Evolutionary conservation across 2,888 invertebrate genomes (phyloP).

Genomic region (Lasioglossum morio): DNA sequence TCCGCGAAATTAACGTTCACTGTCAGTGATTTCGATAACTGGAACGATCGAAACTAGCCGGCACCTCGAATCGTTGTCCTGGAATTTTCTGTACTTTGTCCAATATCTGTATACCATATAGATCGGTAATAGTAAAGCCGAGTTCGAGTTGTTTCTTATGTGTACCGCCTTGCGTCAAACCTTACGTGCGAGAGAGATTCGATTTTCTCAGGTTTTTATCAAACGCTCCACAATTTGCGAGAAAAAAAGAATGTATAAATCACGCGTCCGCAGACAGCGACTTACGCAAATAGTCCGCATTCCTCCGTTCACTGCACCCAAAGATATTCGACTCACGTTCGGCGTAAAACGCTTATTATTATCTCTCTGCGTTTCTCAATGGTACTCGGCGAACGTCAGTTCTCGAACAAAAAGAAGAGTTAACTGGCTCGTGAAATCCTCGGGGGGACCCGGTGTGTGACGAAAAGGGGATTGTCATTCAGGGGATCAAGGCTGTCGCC

Average conservation of each 20-base stretch:
- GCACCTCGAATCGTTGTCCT: no score
- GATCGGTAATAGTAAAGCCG: no score
- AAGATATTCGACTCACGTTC: not conserved
- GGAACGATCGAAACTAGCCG: not conserved
- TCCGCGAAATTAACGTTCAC: slow-evolving; percentile 31
- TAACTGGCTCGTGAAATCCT: not conserved
- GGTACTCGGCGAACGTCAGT: not conserved
- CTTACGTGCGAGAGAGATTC: not conserved
- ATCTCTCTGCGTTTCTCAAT: not conserved
- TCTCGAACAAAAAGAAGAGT: not conserved
- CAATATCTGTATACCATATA: not conserved
- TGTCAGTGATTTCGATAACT: slow-evolving; percentile 10
- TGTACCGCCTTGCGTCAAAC: no score
- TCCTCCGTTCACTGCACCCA: not conserved
- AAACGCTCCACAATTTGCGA: not conserved
- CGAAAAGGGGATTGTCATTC: slow-evolving; percentile 26
- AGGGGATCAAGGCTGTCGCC: slow-evolving; percentile 1
- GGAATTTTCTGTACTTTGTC: not conserved
- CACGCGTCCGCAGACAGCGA: not conserved
- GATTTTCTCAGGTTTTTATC: not conserved
- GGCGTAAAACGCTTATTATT: not conserved
- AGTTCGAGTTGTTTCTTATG: no score
- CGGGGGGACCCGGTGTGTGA: not conserved
- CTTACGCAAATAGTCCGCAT: not conserved
- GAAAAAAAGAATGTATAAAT: not conserved